These are phyloP conservation scores for Bergia puertoricense DNA, from an alignment of 92 coral and sea anemone genomes.

Conservation along the genomic window DNA sequence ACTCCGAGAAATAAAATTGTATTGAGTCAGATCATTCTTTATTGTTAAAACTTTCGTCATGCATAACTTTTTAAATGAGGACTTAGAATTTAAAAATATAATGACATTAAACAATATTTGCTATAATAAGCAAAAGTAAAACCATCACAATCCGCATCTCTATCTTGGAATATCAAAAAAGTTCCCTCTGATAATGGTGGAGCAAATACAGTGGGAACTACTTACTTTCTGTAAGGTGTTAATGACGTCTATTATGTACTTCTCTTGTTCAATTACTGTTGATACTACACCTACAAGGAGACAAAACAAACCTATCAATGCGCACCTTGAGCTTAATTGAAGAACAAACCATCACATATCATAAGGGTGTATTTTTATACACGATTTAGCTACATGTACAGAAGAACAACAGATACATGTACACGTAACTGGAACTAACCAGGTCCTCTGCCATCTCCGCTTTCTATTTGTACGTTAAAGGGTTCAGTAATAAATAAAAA, in stretches of 20 bases:
- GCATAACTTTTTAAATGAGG: too few relatives aligned
- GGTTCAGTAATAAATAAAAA: too few relatives aligned
- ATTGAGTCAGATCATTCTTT: too few relatives aligned
- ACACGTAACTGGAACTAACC: too few relatives aligned
- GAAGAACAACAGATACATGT: too few relatives aligned
- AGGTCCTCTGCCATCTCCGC: not conserved
- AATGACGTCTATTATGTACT: slow-evolving; percentile 77
- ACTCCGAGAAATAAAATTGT: too few relatives aligned
- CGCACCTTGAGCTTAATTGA: not conserved
- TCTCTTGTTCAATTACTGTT: slow-evolving; percentile 87
- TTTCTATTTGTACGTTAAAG: too few relatives aligned
- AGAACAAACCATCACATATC: not conserved
- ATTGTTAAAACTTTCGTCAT: too few relatives aligned
- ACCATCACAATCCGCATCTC: not conserved
- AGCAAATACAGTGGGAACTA: not conserved
- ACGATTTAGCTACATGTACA: too few relatives aligned
- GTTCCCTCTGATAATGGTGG: not conserved
- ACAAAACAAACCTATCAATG: not conserved
- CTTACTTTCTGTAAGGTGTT: slow-evolving; percentile 84
- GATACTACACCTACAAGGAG: slow-evolving; percentile 57
- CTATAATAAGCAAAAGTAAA: not conserved
- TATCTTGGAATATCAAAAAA: too few relatives aligned
- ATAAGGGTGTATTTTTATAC: not conserved
- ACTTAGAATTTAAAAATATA: too few relatives aligned
- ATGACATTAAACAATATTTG: too few relatives aligned